A percentile compares a stretch with the other conserved stretches of the same genome.
Evolutionary conservation across 2,888 invertebrate species (phyloP).

Genomic region (Hydrotaea diabolus): DNA sequence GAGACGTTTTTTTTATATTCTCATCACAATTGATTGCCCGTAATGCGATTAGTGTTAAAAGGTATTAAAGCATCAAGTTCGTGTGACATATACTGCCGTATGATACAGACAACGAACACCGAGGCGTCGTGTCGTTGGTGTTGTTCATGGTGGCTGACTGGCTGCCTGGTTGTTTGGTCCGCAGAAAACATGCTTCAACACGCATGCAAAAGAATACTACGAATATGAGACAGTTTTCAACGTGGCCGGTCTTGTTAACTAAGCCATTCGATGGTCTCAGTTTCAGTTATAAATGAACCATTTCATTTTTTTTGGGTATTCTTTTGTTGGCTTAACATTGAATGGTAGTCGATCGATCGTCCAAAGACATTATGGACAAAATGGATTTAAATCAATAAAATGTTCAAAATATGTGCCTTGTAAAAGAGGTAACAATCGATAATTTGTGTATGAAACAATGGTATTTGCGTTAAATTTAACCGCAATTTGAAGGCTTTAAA

Average conservation of each 20-base stretch:
- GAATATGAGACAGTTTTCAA: conserved; percentile 45
- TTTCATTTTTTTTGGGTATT: neutral
- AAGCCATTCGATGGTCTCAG: conserved; percentile 12
- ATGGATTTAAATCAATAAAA: conserved; percentile 40
- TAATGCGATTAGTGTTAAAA: conserved; percentile 80
- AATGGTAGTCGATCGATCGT: neutral
- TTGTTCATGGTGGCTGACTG: neutral
- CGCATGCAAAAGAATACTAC: conserved; percentile 65
- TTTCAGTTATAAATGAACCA: neutral
- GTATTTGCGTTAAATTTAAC: conserved; percentile 31
- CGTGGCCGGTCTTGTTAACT: conserved; percentile 10
- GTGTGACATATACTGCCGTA: conserved; percentile 73
- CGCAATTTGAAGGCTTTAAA: conserved; percentile 39
- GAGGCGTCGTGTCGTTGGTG: neutral
- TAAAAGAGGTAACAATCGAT: conserved; percentile 38
- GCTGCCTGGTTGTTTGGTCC: conserved; percentile 23
- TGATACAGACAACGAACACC: conserved; percentile 52
- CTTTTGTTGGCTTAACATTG: neutral
- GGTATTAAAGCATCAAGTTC: conserved; percentile 81
- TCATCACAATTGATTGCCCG: conserved; percentile 80
- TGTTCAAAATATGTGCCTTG: conserved; percentile 21
- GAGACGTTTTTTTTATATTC: conserved; percentile 77
- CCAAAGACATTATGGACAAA: conserved; percentile 38
- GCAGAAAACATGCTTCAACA: conserved; percentile 60
- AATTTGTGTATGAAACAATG: conserved; percentile 58